Evolutionary conservation across 1,140 invertebrate genomes (phyloP), one percentile per base, ranked within the genome.

Genomic region (Chlorops oryzae): DNA sequence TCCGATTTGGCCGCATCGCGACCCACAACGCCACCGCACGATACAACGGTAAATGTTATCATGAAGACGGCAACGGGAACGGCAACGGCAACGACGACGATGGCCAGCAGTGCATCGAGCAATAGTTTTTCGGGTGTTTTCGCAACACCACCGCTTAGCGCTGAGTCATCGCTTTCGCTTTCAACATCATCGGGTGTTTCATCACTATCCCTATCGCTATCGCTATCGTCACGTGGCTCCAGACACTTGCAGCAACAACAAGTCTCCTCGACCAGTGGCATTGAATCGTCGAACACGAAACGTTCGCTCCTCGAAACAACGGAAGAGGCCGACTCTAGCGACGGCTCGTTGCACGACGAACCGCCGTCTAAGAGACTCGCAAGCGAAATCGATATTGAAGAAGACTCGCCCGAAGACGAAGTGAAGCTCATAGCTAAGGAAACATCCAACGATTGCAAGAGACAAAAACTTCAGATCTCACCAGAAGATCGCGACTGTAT

Each of bases 401-500:
- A 57, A 20, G 61, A 54, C 57, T 55, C 18, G 55, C 57, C 18
- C 56, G 57, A 58, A 43, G 56, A 39, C 58, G 57, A 32, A 60
- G 58, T 63, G 61, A 59, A 60, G 42, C 6, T 32, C 2, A 7
- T 9, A 34, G n/a, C 21, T 24, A 27, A 9, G 2, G n/a, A 17
- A 25, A 15, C 39, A 13, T 23, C 59, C 56, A 63, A 66, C 21
- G 38, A 32, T 39, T 45, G 46, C 15, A 48, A 46, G 20, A 37
- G 50, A 46, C 25, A 51, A 13, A 21, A 47, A 24, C 15, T 39
- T 17, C 48, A 51, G 25, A n/a, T 40, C 15, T 22, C 23, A 24
- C 62, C 68, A 2, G 59, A 58, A 24, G 51, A 54, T 13, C 65
- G 70, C 41, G 66, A 70, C 5, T 74, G 75, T 48, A 77, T 77